Conservation (phyloP, 2,113 vertebrate species). For the Rhinoptilus africanus region DNA sequence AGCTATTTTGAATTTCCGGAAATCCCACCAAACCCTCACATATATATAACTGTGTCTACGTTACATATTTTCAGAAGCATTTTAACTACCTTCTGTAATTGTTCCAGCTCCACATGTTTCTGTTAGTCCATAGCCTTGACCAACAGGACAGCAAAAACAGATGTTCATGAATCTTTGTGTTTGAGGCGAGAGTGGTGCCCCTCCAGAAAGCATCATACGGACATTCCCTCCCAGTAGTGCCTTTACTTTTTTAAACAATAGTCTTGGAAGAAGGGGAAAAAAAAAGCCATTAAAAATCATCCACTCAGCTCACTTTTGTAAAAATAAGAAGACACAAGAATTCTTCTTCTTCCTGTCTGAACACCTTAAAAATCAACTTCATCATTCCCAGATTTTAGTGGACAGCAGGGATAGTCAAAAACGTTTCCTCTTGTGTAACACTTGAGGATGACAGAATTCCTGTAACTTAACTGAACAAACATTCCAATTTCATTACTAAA, state of each 20-base stretch:
- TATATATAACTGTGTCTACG: rapidly evolving
- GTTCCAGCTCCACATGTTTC: constrained; percentile 95
- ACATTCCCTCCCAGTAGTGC: constrained; percentile 88
- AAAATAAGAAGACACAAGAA: not conserved
- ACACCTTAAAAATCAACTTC: not conserved
- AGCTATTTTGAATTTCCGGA: not conserved
- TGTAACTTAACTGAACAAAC: not conserved
- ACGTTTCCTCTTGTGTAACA: not conserved
- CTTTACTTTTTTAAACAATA: constrained; percentile 91
- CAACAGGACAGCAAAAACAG: constrained; percentile 95
- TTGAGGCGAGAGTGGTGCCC: constrained; percentile 89
- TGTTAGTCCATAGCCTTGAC: constrained; percentile 94
- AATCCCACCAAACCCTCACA: not conserved
- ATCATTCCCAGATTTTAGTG: not conserved
- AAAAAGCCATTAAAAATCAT: not conserved
- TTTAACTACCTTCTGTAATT: constrained; percentile 87
- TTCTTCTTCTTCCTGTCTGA: not conserved
- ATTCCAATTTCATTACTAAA: not conserved
- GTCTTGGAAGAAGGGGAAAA: constrained; percentile 62
- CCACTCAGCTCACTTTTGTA: not conserved
- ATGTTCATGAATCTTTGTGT: constrained; percentile 98
- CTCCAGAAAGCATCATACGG: constrained; percentile 93
- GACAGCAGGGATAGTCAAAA: not conserved
- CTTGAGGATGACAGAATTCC: not conserved
- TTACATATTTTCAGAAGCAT: not conserved